Conservation (phyloP, 2,797 vertebrate species). For the Corythornis leucogaster region DNA sequence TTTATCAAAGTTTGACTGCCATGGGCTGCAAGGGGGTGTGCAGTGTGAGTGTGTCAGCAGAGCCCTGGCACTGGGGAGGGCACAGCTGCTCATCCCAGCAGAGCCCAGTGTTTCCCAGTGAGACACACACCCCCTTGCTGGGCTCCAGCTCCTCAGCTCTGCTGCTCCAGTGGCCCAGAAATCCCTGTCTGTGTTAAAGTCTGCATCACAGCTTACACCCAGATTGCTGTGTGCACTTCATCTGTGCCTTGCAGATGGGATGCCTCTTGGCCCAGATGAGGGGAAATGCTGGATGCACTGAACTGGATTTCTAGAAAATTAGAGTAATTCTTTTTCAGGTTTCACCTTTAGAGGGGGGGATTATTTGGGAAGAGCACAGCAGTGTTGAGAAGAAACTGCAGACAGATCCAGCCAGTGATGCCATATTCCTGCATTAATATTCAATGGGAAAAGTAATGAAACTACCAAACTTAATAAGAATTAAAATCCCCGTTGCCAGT, state of each 20-base stretch:
- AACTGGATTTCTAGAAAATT: not conserved
- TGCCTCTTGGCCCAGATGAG: not conserved
- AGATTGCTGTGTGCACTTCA: not conserved
- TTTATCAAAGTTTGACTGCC: not conserved
- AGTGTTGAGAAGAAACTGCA: not conserved
- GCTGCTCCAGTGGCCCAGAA: not conserved
- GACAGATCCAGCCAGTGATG: not conserved
- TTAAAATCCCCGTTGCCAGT: constrained; percentile 17
- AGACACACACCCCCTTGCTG: not conserved
- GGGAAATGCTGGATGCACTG: not conserved
- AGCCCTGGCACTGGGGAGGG: not conserved
- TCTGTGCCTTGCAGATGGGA: not conserved
- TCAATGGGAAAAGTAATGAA: constrained; percentile 9
- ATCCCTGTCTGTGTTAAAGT: not conserved
- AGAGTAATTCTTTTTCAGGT: not conserved
- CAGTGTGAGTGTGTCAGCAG: not conserved
- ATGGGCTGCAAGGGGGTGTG: not conserved
- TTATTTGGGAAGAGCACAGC: not conserved
- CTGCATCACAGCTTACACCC: not conserved
- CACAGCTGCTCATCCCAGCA: not conserved
- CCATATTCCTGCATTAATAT: not conserved
- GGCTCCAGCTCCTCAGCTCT: not conserved
- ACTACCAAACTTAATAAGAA: constrained; percentile 5
- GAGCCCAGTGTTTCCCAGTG: not conserved
- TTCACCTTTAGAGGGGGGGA: not conserved